Evolutionary conservation across 1,140 invertebrate genomes (phyloP).

Genomic region (Megalopta genalis): DNA sequence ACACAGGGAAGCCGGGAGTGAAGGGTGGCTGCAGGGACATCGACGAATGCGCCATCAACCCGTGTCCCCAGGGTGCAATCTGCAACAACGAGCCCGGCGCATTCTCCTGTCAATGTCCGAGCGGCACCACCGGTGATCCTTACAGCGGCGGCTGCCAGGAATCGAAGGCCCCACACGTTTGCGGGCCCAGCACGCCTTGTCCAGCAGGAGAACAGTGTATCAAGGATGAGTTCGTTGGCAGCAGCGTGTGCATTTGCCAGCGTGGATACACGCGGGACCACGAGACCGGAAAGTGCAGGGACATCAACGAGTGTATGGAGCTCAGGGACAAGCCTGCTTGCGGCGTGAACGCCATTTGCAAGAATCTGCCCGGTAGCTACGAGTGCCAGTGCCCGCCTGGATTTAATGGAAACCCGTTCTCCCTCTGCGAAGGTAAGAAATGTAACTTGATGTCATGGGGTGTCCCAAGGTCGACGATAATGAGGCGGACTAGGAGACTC

Average conservation of each 20-base stretch:
- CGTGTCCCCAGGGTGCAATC: constrained; percentile 90
- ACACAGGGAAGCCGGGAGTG: constrained; percentile 85
- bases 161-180: constrained; percentile 83
- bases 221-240: constrained; percentile 85
- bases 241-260: constrained; percentile 92
- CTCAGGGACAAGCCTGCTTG: constrained; percentile 87
- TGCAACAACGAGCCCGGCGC: constrained; percentile 93
- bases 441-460: background rate
- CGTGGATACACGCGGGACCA: constrained; percentile 89
- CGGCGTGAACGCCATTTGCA: constrained; percentile 93
- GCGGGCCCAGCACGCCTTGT: constrained; percentile 88
- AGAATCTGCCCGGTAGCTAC: constrained; percentile 96
- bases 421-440: constrained; percentile 86
- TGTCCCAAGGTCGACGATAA: too few species aligned
- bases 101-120: constrained; percentile 93
- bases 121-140: constrained; percentile 86
- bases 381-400: constrained; percentile 93
- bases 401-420: constrained; percentile 93
- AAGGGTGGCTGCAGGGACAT: constrained; percentile 91
- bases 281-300: constrained; percentile 87
- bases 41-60: constrained; percentile 89
- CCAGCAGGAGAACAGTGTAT: constrained; percentile 91
- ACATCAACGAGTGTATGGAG: constrained; percentile 93
- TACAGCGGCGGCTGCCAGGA: constrained; percentile 86
- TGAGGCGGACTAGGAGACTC: too few species aligned